Evolutionary conservation across 2,797 vertebrate genomes (phyloP), one percentile per base, ranked within the genome.

Genomic region (Sebastes diaconus): DNA sequence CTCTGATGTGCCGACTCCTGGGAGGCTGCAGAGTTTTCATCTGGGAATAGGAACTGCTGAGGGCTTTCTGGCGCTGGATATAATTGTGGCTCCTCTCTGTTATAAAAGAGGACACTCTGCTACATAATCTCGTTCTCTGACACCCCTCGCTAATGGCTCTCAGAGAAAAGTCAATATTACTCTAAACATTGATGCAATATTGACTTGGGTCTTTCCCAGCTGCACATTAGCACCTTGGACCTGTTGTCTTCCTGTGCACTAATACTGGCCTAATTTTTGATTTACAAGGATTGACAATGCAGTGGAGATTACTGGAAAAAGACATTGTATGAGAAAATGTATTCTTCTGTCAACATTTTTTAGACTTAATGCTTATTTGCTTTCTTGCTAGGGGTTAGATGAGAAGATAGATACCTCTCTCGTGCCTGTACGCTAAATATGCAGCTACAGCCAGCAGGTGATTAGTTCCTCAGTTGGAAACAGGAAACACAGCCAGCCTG

Each of bases 91-190:
- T 87, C 46, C 60, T 83, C 64, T 68, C 13, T 36, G 27, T 77
- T 84, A 83, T 64, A 88, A 89, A 89, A 89, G 77, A 89, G 75
- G 87, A 91, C 81, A 73, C 77, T 86, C 77, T 63, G 77, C 81
- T 74, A 34, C 68, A 67, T 89, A 88, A 93, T 94, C 76, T 87
- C 57, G 80, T 83, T 80, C 67, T 86, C 75, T 64, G 52, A 80
- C 87, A 77, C 75, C 73, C 50, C 54, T 83, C 76, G 79, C 75
- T 91, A 89, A 93, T 89, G 81, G 87, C 74, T 75, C 81, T 87
- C 65, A 79, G 79, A 77, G 83, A 79, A 90, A 90, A 88, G 87
- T 92, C 93, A 91, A 92, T 92, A 91, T 93, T 91, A 72, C 81
- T 85, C 68, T 75, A 73, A 87, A 85, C 86, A 84, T 80, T 89